Base-by-base conservation (phyloP, 64 coral and sea anemone genomes). In the Stylophora pistillata region DNA sequence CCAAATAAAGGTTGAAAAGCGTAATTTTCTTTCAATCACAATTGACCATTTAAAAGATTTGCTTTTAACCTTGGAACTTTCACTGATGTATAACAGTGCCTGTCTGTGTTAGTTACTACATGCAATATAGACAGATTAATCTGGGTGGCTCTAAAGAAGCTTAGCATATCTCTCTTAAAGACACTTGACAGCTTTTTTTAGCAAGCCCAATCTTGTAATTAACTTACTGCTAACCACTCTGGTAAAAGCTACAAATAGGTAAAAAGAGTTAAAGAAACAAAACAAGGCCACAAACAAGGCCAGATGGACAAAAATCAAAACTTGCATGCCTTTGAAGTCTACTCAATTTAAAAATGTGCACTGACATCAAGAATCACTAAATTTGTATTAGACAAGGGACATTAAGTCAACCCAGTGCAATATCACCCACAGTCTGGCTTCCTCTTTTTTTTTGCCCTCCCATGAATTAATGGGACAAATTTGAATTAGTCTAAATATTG, bases 81-180 rank as follows among this genome's bases (percentile, higher is more conserved):
- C 16, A 76, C 32, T 33, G 17, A 47, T 47, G 37, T 47, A 25
- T 68, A 6, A 68, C 64, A 26, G 64, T 68, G 64, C 64, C 23
- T 68, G 2, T 65, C 18, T 65, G 10, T 25, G 25, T 28, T 25
- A n/a, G 21, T 68, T 9, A 21, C n/a, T 47, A 47, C 37, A 47
- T 47, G 37, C 37, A 7, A 47, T 47, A 9, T n/a, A 68, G 21
- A 25, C 64, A 64, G 64, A 68, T 25, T 68, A 11, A 68, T 68
- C 12, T 68, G 26, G 23, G 26, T 7, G 9, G 23, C 21, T 1
- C 64, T 11, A 68, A 76, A 76, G 18, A 53, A 79, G 53, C 55
- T 81, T 81, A 60, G 59, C 28, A 15, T 23, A 12, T 57, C 34
- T 52, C 79, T 82, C 20, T 69, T 82, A 63, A 84, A 18, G 53